A percentile compares a stretch with the other conserved stretches of the same genome.
Conservation (phyloP, 2,113 vertebrate genomes). For the Dolichallabes microphthalmus region DNA sequence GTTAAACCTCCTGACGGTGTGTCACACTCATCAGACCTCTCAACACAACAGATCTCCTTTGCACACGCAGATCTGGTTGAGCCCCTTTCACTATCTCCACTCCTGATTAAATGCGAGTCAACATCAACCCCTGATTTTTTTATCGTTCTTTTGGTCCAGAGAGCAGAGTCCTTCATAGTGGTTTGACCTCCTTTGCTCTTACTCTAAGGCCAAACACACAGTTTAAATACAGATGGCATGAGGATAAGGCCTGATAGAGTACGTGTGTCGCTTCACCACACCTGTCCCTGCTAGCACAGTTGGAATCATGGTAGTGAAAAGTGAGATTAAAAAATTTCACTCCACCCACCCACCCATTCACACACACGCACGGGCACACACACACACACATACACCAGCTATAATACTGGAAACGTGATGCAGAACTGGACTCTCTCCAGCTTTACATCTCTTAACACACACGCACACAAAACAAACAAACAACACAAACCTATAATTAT, state of each 20-base stretch:
- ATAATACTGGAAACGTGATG: not conserved
- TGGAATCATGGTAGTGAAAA: constrained; percentile 52
- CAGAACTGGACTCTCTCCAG: not conserved
- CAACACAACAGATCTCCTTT: too few relatives aligned
- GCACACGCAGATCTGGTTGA: too few relatives aligned
- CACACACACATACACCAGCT: not conserved
- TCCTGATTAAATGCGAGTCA: too few relatives aligned
- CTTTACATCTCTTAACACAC: constrained; percentile 6
- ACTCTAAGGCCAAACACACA: not conserved
- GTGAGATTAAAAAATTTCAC: constrained; percentile 16
- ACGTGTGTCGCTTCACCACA: not conserved
- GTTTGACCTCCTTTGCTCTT: not conserved
- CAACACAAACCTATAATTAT: constrained; percentile 7
- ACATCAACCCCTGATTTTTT: constrained; percentile 47
- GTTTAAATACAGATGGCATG: not conserved
- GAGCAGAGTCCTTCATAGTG: not conserved
- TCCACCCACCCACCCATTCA: not conserved
- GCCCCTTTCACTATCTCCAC: too few relatives aligned
- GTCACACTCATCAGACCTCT: too few relatives aligned
- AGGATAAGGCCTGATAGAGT: not conserved
- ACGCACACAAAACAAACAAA: not conserved
- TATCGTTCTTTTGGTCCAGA: constrained; percentile 16
- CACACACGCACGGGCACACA: not conserved
- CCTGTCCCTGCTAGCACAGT: constrained; percentile 50
- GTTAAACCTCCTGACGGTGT: too few relatives aligned